Percentiles rank a stretch among this genome's conserved stretches.
Evolutionary conservation across 2,797 vertebrate genomes (phyloP).

Genomic region (Microctenopoma lineatum): DNA sequence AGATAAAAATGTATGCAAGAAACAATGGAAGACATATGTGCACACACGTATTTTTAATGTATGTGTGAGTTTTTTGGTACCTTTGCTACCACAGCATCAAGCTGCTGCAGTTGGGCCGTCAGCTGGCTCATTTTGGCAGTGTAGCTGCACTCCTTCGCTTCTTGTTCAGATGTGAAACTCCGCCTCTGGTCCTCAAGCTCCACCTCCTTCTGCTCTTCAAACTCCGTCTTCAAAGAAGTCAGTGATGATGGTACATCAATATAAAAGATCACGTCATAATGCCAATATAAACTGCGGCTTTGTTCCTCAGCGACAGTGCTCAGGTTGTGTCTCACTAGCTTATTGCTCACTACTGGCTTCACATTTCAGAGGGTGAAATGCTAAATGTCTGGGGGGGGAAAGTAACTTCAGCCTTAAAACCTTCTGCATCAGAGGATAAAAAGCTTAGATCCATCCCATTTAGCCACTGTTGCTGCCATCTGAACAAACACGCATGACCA

Average conservation of each 20-base stretch:
- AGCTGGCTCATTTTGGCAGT: constrained; percentile 82
- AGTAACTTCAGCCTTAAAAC: constrained; percentile 57
- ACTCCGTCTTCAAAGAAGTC: constrained; percentile 80
- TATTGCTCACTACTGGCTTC: constrained; percentile 29
- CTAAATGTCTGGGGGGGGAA: constrained; percentile 41
- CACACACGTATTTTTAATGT: no score
- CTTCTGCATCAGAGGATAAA: constrained; percentile 72
- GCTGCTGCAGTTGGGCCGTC: constrained; percentile 84
- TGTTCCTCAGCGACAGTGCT: constrained; percentile 7
- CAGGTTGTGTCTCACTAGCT: constrained; percentile 9
- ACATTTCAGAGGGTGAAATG: constrained; percentile 55
- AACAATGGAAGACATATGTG: no score
- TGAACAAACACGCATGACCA: constrained; percentile 32
- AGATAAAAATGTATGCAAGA: no score
- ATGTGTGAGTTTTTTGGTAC: constrained; percentile 64
- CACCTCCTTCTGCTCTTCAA: constrained; percentile 80
- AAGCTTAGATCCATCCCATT: constrained; percentile 75
- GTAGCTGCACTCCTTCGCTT: constrained; percentile 75
- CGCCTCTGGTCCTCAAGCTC: constrained; percentile 76
- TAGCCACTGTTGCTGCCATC: constrained; percentile 57
- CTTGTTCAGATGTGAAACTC: constrained; percentile 73
- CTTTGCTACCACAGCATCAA: constrained; percentile 82
- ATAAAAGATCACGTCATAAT: constrained; percentile 15
- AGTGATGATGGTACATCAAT: constrained; percentile 11
- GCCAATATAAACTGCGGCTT: not conserved